Conservation (phyloP, 2,888 invertebrate species). For the Ectobius pallidus region DNA sequence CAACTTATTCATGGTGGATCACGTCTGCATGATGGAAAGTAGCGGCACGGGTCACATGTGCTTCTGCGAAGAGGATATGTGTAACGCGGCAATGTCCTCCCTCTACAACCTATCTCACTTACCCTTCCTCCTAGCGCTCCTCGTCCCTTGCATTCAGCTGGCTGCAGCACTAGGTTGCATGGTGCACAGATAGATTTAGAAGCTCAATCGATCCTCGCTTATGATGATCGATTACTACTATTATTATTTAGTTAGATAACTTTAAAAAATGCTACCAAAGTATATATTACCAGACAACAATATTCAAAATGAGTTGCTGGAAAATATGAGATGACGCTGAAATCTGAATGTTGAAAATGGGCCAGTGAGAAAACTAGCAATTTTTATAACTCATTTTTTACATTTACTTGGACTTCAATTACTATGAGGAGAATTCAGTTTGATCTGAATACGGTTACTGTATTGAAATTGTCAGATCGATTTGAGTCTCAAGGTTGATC, state of each 20-base stretch:
- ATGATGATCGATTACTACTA: conserved; percentile 8
- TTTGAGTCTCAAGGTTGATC: too few relatives aligned
- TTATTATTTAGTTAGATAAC: conserved; percentile 21
- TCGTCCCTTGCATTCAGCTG: conserved; percentile 32
- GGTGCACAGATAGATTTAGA: conserved; percentile 42
- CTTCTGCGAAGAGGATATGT: conserved; percentile 97
- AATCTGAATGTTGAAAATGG: background rate
- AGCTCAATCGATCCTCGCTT: conserved; percentile 16
- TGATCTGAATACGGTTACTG: too few relatives aligned
- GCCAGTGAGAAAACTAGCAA: too few relatives aligned
- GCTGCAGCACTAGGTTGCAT: conserved; percentile 41
- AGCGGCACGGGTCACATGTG: conserved; percentile 98
- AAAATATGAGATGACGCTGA: conserved; percentile 15
- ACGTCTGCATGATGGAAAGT: conserved; percentile 99
- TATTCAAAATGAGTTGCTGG: conserved; percentile 9
- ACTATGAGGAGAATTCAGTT: too few relatives aligned
- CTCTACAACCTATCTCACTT: conserved; percentile 3
- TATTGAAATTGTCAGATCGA: too few relatives aligned
- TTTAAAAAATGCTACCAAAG: conserved; percentile 7
- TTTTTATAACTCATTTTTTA: too few relatives aligned
- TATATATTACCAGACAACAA: conserved; percentile 8
- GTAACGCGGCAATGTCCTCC: conserved; percentile 66
- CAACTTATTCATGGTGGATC: conserved; percentile 97
- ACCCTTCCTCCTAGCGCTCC: conserved; percentile 21
- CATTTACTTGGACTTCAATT: too few relatives aligned